Evolutionary conservation across 2,888 invertebrate species (phyloP), one percentile per base, ranked within the genome.

Genomic region (Trachelus iudaicus): DNA sequence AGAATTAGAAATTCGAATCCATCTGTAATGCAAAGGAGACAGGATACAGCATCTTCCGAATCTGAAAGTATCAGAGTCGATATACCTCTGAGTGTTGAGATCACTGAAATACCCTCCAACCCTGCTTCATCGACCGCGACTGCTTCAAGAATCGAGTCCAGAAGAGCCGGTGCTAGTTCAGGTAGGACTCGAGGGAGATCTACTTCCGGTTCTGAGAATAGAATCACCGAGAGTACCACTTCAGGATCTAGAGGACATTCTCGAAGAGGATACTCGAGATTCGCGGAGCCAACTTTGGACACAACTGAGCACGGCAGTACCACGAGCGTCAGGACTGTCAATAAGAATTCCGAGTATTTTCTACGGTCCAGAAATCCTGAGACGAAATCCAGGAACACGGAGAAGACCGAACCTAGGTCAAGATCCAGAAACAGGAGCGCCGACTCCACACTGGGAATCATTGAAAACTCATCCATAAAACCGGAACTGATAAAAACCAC

Each of bases 31-130:
- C 31, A 75, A 79, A 75, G 77, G 76, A 83, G 35, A 77, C 81
- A 74, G 3, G 88, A 88, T 9, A 69, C 78, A 23, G 40, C 81
- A 1, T 40, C 85, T 0, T 83, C 84, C 0, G 87, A 83, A 15
- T 87, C 87, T 0, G 89, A 89, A 75, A 88, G 85, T 56, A 80
- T 87, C n/a, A 85, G 85, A 37, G 83, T 88, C 2, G 85, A 89
- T 34, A 75, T 87, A 73, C 85, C 89, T 4, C 68, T 87, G 13
- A 73, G 74, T 6, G 78, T 81, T 0, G 85, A 83, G 0, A 69
- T 77, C 3, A 81, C 83, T 0, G 81, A 81, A 34, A 77, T 37
- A 77, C 75, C 69, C 6, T 6, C 12, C 13, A 12, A n/a, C 4
- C 33, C 13, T 34, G 31, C 12, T 31, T 13, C 31, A 9, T 71